Evolutionary conservation across 1,140 invertebrate genomes (phyloP).

Genomic region (Drosophila varians): DNA sequence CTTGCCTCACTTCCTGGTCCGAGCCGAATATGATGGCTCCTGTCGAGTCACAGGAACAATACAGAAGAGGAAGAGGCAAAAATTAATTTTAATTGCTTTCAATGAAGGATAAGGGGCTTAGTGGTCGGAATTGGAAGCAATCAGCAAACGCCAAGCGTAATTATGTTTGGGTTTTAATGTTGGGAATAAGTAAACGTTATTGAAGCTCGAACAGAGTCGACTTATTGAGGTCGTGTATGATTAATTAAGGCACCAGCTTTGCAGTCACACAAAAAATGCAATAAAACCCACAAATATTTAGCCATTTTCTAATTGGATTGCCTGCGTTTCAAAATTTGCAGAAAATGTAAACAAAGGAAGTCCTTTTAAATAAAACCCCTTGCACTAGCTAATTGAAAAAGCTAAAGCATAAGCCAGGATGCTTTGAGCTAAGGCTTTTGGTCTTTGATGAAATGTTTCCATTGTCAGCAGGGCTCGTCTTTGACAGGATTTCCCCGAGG

Average conservation of each 20-base stretch:
- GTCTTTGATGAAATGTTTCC: neutral
- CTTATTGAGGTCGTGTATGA: neutral
- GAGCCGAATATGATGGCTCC: slow-evolving; percentile 98
- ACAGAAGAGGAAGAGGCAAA: neutral
- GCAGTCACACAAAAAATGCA: neutral
- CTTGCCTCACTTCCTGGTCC: slow-evolving; percentile 96
- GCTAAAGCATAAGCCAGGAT: neutral
- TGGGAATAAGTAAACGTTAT: neutral
- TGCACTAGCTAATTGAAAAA: slow-evolving; percentile 14
- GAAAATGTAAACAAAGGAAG: neutral
- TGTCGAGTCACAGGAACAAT: slow-evolving; percentile 78
- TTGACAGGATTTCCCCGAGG: neutral
- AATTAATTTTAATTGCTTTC: slow-evolving; percentile 30
- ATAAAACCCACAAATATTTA: neutral
- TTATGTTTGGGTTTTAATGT: neutral
- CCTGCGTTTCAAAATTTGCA: too few relatives aligned
- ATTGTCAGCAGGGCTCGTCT: neutral
- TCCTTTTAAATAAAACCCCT: slow-evolving; percentile 1
- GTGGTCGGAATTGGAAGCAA: neutral
- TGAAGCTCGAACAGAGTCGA: neutral
- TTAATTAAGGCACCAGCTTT: neutral
- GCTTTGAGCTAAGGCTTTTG: neutral
- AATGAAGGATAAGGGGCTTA: neutral
- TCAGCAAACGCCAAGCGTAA: neutral
- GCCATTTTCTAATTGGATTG: neutral